Percentiles rank a stretch among this genome's conserved stretches.
phyloP scores from a whole-genome alignment of 2,113 vertebrate genomes.

The Tragelaphus strepsiceros region DNA sequence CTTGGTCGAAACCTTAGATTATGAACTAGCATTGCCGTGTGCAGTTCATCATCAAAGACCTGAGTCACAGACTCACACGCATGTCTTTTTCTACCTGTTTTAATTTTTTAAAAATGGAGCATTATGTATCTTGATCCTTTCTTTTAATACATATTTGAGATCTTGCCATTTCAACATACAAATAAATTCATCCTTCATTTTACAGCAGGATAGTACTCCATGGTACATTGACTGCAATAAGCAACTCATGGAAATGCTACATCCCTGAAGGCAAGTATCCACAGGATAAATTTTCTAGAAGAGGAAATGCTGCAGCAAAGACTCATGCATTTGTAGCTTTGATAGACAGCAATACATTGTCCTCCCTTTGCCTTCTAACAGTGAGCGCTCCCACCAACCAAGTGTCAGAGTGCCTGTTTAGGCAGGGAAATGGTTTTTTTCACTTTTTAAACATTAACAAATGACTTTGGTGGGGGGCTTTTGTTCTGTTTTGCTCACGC shows the following conservation, averaged over 20 bases:
- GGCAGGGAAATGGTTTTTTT: background rate
- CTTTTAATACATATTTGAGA: background rate
- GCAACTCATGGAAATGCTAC: background rate
- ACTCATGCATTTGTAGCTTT: background rate
- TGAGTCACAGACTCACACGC: background rate
- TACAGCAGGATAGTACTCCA: background rate
- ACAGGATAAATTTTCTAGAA: background rate
- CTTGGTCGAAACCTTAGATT: background rate
- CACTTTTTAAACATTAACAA: background rate
- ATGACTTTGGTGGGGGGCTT: background rate
- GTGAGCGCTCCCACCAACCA: background rate
- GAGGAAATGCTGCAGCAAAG: background rate
- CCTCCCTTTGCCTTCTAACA: background rate
- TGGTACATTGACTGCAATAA: background rate
- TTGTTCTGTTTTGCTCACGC: background rate
- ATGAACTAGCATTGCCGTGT: background rate
- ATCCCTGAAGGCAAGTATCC: background rate
- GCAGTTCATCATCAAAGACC: background rate
- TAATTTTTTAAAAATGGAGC: background rate
- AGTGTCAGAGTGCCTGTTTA: background rate
- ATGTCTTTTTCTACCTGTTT: background rate
- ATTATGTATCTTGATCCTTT: background rate
- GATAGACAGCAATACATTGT: background rate
- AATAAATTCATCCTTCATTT: background rate
- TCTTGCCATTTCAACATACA: background rate